Evolutionary conservation across 2,113 vertebrate species (phyloP).

Genomic region (Shinisaurus crocodilurus): DNA sequence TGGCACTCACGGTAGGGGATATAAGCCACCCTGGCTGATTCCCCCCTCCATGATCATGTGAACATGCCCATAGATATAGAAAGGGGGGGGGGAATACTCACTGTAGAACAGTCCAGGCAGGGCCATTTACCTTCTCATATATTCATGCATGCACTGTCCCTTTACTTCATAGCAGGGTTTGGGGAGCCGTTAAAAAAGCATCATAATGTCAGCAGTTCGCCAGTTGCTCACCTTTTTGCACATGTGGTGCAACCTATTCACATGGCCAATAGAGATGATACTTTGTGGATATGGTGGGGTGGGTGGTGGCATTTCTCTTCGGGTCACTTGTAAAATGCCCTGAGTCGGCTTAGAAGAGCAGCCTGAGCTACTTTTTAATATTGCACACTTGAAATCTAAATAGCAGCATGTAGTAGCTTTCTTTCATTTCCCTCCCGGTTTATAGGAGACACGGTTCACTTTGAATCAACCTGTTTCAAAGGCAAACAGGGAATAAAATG

Average conservation of each 20-base stretch:
- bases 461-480: slow-evolving; percentile 29
- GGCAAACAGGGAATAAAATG: slow-evolving; percentile 18
- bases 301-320: not conserved
- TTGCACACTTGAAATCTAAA: not conserved
- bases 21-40: too few species aligned
- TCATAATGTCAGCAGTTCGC: not conserved
- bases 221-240: not conserved
- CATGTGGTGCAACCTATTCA: not conserved
- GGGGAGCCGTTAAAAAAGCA: not conserved
- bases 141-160: not conserved
- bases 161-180: not conserved
- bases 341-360: not conserved
- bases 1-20: too few species aligned
- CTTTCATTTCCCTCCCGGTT: not conserved
- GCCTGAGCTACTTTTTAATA: not conserved
- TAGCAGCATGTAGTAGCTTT: not conserved
- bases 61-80: too few species aligned
- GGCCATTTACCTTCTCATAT: not conserved
- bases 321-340: not conserved
- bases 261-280: not conserved
- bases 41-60: too few species aligned
- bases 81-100: too few species aligned
- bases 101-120: not conserved
- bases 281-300: not conserved
- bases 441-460: slow-evolving; percentile 1